Evolutionary conservation across 2,797 vertebrate genomes (phyloP).

Genomic region (Orestias chungarensis): DNA sequence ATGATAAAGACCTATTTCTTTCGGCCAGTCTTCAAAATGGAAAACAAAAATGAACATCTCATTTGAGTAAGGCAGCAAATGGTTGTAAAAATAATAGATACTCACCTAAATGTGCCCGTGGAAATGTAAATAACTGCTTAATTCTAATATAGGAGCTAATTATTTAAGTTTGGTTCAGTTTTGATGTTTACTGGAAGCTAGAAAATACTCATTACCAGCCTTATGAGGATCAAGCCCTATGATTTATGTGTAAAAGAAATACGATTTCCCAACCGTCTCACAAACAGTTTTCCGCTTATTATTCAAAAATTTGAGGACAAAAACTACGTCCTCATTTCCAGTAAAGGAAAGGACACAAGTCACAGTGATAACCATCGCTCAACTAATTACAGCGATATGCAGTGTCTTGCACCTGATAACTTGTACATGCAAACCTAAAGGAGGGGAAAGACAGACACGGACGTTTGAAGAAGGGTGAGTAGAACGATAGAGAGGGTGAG

Average conservation of each 20-base stretch:
- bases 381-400: constrained; percentile 56
- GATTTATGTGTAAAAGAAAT: not conserved
- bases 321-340: constrained; percentile 62
- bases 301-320: constrained; percentile 15
- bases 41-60: not conserved
- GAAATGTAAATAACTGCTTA: not conserved
- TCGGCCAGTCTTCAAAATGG: not conserved
- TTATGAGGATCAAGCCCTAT: not conserved
- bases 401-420: constrained; percentile 62
- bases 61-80: not conserved
- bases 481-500: constrained; percentile 77
- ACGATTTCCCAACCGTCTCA: constrained; percentile 4
- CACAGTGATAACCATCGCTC: constrained; percentile 56
- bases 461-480: constrained; percentile 27
- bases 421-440: constrained; percentile 63
- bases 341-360: constrained; percentile 56
- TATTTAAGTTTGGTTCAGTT: not conserved
- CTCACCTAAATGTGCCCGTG: not conserved
- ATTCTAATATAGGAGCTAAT: not conserved
- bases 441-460: constrained; percentile 11
- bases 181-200: not conserved
- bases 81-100: not conserved
- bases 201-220: not conserved
- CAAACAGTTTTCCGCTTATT: constrained; percentile 5
- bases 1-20: not conserved